Percentiles rank a stretch among this genome's conserved stretches.
phyloP scores from a whole-genome alignment of 2,797 vertebrate genomes.

The Gallinago stenura region DNA sequence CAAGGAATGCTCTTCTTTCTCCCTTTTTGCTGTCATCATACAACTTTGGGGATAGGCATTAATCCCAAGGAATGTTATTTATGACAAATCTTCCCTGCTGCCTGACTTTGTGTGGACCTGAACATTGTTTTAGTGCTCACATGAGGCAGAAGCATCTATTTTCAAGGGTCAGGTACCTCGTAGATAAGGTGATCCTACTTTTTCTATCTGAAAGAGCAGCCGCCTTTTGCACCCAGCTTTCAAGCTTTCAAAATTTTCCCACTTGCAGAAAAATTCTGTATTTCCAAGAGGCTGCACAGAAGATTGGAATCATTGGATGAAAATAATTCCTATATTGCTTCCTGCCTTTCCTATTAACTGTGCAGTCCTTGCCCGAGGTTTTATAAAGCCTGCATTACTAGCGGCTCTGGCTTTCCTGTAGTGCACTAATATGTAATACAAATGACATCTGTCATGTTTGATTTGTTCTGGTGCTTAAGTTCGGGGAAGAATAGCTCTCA shows the following conservation, averaged over 20 bases:
- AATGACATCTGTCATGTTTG: slow-evolving; percentile 35
- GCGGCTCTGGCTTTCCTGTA: neutral
- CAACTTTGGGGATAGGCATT: neutral
- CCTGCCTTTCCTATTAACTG: neutral
- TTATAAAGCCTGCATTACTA: neutral
- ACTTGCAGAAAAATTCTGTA: neutral
- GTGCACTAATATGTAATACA: neutral
- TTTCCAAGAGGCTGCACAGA: neutral
- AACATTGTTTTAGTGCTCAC: neutral
- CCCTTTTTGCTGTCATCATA: neutral
- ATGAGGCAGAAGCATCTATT: neutral
- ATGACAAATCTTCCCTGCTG: neutral
- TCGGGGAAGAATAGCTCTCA: neutral
- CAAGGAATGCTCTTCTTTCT: neutral
- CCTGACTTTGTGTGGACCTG: neutral
- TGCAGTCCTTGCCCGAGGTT: neutral
- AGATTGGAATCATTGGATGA: neutral
- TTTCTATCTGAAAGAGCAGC: neutral
- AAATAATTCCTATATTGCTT: neutral
- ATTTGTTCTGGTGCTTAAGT: slow-evolving; percentile 40
- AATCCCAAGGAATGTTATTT: neutral
- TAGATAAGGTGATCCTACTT: neutral
- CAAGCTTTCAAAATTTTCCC: neutral
- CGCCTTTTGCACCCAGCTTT: neutral
- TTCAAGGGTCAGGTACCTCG: neutral